These are phyloP conservation scores for Gila robusta DNA, from an alignment of 2,797 vertebrate genomes.

Conservation along the genomic window DNA sequence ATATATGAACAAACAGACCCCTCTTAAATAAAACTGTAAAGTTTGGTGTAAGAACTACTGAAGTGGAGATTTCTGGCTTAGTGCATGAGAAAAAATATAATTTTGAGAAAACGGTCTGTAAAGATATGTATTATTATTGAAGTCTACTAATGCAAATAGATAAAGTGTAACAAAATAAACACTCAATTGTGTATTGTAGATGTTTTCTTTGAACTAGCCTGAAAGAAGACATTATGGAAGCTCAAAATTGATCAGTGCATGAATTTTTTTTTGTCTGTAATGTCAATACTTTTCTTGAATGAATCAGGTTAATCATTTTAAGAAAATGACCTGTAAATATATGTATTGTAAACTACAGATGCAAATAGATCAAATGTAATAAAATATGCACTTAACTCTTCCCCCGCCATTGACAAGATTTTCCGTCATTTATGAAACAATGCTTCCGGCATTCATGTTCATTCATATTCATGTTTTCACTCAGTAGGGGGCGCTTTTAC, in stretches of 20 bases:
- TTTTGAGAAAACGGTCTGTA: neutral
- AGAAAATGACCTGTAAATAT: neutral
- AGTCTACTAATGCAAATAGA: neutral
- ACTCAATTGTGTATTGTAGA: neutral
- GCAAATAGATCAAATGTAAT: neutral
- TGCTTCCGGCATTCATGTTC: neutral
- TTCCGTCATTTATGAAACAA: neutral
- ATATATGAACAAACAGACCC: neutral
- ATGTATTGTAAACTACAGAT: neutral
- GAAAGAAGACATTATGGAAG: neutral
- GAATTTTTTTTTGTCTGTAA: neutral
- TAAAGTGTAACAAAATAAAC: neutral
- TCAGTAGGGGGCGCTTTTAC: neutral
- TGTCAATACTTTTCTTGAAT: neutral
- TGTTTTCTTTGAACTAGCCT: neutral
- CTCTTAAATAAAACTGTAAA: neutral
- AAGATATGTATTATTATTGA: neutral
- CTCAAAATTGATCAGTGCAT: neutral
- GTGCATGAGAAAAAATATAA: neutral
- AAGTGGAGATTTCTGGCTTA: neutral
- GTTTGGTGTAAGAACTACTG: neutral
- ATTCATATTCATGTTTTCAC: conserved; percentile 2
- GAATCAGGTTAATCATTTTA: neutral
- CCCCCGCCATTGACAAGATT: neutral
- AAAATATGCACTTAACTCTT: neutral